phyloP scores from a whole-genome alignment of 1,140 invertebrate species.

The Hermetia illucens region DNA sequence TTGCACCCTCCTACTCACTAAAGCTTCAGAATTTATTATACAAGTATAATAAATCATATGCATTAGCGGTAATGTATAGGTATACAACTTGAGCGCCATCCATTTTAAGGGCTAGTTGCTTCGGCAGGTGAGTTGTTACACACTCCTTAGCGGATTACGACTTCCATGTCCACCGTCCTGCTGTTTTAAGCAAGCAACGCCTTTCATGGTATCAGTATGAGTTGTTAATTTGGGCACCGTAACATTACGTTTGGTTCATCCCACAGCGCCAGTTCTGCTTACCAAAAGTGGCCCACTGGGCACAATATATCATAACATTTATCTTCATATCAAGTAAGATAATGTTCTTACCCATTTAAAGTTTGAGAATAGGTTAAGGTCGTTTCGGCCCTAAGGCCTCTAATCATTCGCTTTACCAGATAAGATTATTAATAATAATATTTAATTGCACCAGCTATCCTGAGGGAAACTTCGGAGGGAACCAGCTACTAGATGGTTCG shows the following conservation, averaged over 20 bases:
- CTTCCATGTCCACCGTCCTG: slow-evolving; percentile 84
- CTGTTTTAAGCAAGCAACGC: slow-evolving; percentile 73
- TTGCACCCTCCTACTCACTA: slow-evolving; percentile 62
- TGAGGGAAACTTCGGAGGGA: slow-evolving; percentile 82
- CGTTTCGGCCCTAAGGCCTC: slow-evolving; percentile 64
- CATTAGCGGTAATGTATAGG: slow-evolving; percentile 49
- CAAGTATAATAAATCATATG: slow-evolving; percentile 18
- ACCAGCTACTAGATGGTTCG: slow-evolving; percentile 84
- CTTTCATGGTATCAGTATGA: too few species aligned
- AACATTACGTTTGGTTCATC: slow-evolving; percentile 72
- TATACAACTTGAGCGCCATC: slow-evolving; percentile 68
- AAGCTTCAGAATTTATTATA: slow-evolving; percentile 29
- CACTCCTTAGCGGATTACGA: slow-evolving; percentile 55
- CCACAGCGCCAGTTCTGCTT: slow-evolving; percentile 84
- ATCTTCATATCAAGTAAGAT: slow-evolving; percentile 51
- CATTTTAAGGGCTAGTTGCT: slow-evolving; percentile 84
- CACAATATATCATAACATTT: slow-evolving; percentile 42
- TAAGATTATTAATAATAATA: slow-evolving; percentile 37
- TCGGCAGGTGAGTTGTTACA: slow-evolving; percentile 83
- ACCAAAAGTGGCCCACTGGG: slow-evolving; percentile 82
- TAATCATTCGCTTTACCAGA: slow-evolving; percentile 77
- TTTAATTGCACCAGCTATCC: slow-evolving; percentile 49
- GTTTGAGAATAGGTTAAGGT: slow-evolving; percentile 80
- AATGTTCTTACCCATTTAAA: slow-evolving; percentile 70
- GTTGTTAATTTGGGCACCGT: slow-evolving; percentile 37